These are phyloP conservation scores for Liolophura sinensis DNA, from an alignment of 1,140 invertebrate species.

Conservation along the genomic window DNA sequence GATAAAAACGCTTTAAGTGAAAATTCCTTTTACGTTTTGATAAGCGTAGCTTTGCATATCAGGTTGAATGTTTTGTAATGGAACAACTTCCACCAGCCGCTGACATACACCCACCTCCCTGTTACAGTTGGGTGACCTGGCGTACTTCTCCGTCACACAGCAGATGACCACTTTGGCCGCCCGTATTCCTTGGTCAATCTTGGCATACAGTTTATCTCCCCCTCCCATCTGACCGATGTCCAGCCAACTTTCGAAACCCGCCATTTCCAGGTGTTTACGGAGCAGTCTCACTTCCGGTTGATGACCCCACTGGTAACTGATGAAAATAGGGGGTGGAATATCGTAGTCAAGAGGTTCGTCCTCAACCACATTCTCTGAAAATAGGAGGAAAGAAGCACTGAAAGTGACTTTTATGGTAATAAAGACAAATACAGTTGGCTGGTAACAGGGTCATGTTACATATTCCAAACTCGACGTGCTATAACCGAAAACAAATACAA, in stretches of 20 bases:
- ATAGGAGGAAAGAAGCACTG: neutral
- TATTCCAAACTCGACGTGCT: neutral
- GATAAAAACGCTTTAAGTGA: too few relatives aligned
- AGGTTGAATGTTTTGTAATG: too few relatives aligned
- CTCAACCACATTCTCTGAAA: conserved; percentile 39
- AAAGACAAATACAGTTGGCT: too few relatives aligned
- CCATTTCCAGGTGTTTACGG: conserved; percentile 41
- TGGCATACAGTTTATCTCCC: conserved; percentile 50
- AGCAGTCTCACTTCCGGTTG: conserved; percentile 49
- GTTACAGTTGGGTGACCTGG: conserved; percentile 52
- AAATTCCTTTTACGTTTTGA: too few relatives aligned
- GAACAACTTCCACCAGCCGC: too few relatives aligned
- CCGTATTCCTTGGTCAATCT: conserved; percentile 50
- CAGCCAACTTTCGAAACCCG: conserved; percentile 52
- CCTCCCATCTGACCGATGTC: conserved; percentile 57
- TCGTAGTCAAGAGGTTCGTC: conserved; percentile 44
- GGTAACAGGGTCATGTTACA: too few relatives aligned
- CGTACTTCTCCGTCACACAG: conserved; percentile 50
- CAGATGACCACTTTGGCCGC: conserved; percentile 47
- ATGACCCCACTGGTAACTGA: conserved; percentile 55
- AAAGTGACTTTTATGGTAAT: too few relatives aligned
- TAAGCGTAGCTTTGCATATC: too few relatives aligned
- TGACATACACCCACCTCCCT: conserved; percentile 38
- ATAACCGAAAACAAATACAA: too few relatives aligned
- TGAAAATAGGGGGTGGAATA: conserved; percentile 48